A percentile compares a stretch with the other conserved stretches of the same genome.
Evolutionary conservation across 1,140 invertebrate species (phyloP).

Genomic region (Mamestra configurata): DNA sequence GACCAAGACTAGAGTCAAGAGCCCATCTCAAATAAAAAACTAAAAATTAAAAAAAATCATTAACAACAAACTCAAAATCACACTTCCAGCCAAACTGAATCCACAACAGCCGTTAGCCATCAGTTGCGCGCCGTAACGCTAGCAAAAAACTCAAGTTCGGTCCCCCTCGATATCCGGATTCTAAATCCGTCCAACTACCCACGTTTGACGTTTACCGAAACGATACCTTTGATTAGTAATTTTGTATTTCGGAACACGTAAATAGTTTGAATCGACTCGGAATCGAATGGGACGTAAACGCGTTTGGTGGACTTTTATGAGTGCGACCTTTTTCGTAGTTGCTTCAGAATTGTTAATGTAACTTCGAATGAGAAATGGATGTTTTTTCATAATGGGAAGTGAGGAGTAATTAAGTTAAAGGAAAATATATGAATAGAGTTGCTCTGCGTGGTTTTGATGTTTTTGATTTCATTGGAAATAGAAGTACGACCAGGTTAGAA

Average conservation of each 20-base stretch:
- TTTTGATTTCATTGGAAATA: too few species aligned
- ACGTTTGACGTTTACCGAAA: constrained; percentile 64
- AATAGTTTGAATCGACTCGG: constrained; percentile 39
- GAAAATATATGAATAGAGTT: not conserved
- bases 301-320: constrained; percentile 34
- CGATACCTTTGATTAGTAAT: constrained; percentile 60
- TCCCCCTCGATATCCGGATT: constrained; percentile 77
- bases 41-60: not conserved
- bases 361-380: not conserved
- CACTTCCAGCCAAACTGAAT: constrained; percentile 52
- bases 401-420: not conserved
- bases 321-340: constrained; percentile 10
- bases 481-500: too few species aligned
- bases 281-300: constrained; percentile 43
- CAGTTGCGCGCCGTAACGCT: constrained; percentile 61
- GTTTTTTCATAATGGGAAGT: not conserved
- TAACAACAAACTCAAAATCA: not conserved
- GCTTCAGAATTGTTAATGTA: constrained; percentile 7
- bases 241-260: constrained; percentile 49
- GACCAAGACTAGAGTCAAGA: too few species aligned
- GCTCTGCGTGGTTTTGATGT: not conserved
- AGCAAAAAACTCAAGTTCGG: constrained; percentile 69
- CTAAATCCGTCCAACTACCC: constrained; percentile 72
- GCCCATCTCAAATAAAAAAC: too few species aligned
- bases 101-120: constrained; percentile 49